Base-by-base conservation (phyloP, 2,797 vertebrate species). In the Graptemys geographica region DNA sequence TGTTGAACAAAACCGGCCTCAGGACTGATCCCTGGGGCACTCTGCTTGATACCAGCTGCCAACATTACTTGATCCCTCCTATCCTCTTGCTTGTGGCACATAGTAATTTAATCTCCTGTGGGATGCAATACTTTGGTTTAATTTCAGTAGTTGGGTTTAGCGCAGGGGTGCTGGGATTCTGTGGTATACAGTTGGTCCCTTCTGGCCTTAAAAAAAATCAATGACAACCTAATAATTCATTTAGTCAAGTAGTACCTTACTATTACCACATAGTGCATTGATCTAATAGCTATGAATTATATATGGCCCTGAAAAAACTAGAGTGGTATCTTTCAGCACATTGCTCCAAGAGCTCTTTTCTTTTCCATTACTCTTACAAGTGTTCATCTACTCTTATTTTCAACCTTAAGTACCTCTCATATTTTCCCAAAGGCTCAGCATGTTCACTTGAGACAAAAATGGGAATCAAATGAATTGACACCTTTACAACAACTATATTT, bases 371-470 rank as follows among this genome's bases (percentile, higher is more conserved):
- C 80, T 90, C 89, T 90, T 85, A 88, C 57, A 88, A 21, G 69
- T 87, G 95, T 93, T 93, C 52, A 90, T 78, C 94, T 69, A 10
- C 6, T 95, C 78, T 33, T 7, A 1, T 72, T 90, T 95, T 96
- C 93, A 79, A 86, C 55, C 91, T 53, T 92, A 90, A 96, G 78
- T 78, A 76, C 44, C 44, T 89, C 88, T 94, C 84, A 7, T 33
- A 86, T 65, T 65, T 86, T 93, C 37, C 76, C 1, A 91, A 94
- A 92, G 65, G 88, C 53, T 92, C 95, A 93, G 83, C 83, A 89
- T 90, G 79, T 80, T 89, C 9, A 74, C 19, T 56, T 4, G 2
- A 93, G 82, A 94, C 25, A 91, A 95, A 96, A 95, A 87, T 44
- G 0, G 27, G 0, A 91, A 80, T 55, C 72, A 84, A 89, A 84